These are phyloP conservation scores for Eleginops maclovinus DNA, from an alignment of 2,113 vertebrate species.

Conservation along the genomic window DNA sequence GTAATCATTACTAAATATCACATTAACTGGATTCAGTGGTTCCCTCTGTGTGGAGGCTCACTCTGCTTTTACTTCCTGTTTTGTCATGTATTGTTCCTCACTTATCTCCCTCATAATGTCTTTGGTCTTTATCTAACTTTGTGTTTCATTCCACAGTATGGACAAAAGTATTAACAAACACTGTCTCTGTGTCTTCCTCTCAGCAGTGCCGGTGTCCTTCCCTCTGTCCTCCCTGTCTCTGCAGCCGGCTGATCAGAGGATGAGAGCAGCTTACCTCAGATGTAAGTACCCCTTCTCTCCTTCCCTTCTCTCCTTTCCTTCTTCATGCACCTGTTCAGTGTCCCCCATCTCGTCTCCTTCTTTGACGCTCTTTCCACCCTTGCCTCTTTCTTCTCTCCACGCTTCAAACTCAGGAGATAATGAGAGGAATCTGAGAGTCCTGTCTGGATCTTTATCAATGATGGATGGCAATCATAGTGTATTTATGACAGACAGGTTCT, in stretches of 20 bases:
- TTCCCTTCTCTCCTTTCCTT: not conserved
- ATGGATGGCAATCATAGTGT: slow-evolving; percentile 53
- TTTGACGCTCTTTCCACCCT: slow-evolving; percentile 11
- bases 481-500: slow-evolving; percentile 56
- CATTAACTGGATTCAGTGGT: not conserved
- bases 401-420: slow-evolving; percentile 10
- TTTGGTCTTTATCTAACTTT: not conserved
- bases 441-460: slow-evolving; percentile 42
- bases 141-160: not conserved
- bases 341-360: not conserved
- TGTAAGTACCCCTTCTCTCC: slow-evolving; percentile 63
- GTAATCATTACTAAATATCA: not conserved
- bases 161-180: not conserved
- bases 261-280: slow-evolving; percentile 76
- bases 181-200: not conserved
- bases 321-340: slow-evolving; percentile 6
- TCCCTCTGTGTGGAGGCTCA: not conserved
- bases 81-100: not conserved
- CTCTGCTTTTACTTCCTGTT: no score
- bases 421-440: slow-evolving; percentile 51
- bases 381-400: slow-evolving; percentile 3
- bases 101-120: not conserved
- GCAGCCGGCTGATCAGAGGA: slow-evolving; percentile 75
- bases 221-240: slow-evolving; percentile 72
- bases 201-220: slow-evolving; percentile 61